phyloP scores from a whole-genome alignment of 2,797 vertebrate species.

The Synaphobranchus kaupii region DNA sequence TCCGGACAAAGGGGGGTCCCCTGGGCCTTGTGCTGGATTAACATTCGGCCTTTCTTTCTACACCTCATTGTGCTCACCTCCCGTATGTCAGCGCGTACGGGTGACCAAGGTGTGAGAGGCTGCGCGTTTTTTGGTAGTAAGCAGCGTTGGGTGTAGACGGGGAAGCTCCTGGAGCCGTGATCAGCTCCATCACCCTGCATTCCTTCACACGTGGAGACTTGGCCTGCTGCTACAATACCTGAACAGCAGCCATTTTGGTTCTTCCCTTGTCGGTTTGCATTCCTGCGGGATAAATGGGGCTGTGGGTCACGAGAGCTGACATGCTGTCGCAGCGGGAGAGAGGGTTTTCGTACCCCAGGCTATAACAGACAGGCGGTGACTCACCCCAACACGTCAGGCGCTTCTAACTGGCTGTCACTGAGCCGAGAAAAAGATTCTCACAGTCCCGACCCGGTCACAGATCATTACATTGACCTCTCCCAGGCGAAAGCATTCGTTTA shows the following conservation, averaged over 20 bases:
- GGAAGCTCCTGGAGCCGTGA: neutral
- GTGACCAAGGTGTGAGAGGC: neutral
- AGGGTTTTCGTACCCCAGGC: neutral
- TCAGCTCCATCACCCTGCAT: neutral
- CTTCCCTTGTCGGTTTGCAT: constrained; percentile 3
- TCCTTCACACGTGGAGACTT: neutral
- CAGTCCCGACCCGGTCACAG: neutral
- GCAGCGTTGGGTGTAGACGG: neutral
- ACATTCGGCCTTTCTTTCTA: neutral
- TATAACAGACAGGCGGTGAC: neutral
- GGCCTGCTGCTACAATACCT: constrained; percentile 6
- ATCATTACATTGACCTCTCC: neutral
- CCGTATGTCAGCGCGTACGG: neutral
- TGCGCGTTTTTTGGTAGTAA: neutral
- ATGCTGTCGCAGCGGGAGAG: neutral
- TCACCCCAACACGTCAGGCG: neutral
- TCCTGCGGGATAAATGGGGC: constrained; percentile 25
- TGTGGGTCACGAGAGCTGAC: constrained; percentile 7
- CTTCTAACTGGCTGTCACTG: neutral
- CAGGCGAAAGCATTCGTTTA: neutral
- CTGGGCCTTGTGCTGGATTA: neutral
- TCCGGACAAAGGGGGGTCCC: constrained; percentile 11
- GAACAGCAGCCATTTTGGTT: neutral
- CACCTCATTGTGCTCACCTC: neutral
- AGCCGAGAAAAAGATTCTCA: constrained; percentile 2